These are phyloP conservation scores for Drosophila hydei DNA, from an alignment of 1,140 invertebrate genomes.

Conservation along the genomic window DNA sequence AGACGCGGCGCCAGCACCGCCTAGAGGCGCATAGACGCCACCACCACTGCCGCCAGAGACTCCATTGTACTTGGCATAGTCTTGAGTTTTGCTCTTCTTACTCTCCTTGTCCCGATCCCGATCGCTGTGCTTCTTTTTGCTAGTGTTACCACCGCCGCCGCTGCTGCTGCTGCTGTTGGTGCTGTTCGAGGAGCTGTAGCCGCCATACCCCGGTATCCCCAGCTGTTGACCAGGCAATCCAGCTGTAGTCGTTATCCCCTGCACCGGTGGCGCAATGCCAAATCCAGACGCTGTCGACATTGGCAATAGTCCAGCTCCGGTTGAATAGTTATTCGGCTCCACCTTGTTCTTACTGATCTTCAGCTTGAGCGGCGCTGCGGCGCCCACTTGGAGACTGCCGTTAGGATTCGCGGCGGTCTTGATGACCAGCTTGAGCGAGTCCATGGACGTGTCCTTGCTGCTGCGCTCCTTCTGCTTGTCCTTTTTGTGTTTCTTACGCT, in stretches of 20 bases:
- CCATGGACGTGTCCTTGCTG: conserved; percentile 71
- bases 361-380: conserved; percentile 84
- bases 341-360: conserved; percentile 87
- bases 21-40: conserved; percentile 50
- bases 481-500: conserved; percentile 88
- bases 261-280: conserved; percentile 19
- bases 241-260: conserved; percentile 1
- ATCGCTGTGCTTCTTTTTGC: conserved; percentile 85
- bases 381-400: conserved; percentile 51
- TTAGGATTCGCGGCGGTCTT: conserved; percentile 60
- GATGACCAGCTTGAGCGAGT: conserved; percentile 65
- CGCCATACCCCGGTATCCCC: not conserved
- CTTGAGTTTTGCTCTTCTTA: conserved; percentile 78
- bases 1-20: conserved; percentile 70
- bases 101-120: conserved; percentile 84
- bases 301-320: conserved; percentile 43
- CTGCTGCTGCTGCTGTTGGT: conserved; percentile 48
- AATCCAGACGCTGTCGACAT: conserved; percentile 30
- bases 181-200: conserved; percentile 47
- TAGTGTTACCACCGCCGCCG: conserved; percentile 43
- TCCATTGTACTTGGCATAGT: conserved; percentile 72
- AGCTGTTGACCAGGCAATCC: not conserved
- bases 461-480: conserved; percentile 86
- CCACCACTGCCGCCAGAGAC: conserved; percentile 26
- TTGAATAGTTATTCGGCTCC: conserved; percentile 68